Evolutionary conservation across 2,888 invertebrate genomes (phyloP).

Genomic region (Drosophila recens): DNA sequence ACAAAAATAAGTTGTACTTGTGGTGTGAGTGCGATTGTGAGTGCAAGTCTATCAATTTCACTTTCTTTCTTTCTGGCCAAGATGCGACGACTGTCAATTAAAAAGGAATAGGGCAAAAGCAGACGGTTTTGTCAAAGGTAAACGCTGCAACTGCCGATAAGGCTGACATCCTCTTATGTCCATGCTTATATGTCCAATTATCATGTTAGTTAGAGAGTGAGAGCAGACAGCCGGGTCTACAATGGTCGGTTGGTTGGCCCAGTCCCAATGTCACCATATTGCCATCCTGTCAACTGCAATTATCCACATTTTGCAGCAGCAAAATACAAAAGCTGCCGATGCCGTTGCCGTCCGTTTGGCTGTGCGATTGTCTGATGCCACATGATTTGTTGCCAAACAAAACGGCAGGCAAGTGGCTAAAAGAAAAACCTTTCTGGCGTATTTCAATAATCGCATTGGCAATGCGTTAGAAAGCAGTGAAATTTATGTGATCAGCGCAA

Average conservation of each 20-base stretch:
- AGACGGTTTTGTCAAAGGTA: constrained; percentile 53
- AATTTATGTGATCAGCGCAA: constrained; percentile 62
- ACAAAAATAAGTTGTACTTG: constrained; percentile 1
- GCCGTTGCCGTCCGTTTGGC: constrained; percentile 7
- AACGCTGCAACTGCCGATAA: constrained; percentile 8
- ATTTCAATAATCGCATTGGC: constrained; percentile 75
- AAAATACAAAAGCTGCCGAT: constrained; percentile 50
- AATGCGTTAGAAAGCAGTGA: constrained; percentile 77
- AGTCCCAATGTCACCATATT: constrained; percentile 63
- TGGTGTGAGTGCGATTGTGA: background rate
- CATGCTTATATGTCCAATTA: constrained; percentile 76
- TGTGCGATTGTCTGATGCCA: constrained; percentile 31
- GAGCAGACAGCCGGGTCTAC: constrained; percentile 61
- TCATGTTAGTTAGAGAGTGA: constrained; percentile 74
- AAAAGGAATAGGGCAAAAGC: constrained; percentile 66
- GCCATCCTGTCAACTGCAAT: constrained; percentile 68
- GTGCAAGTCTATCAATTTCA: constrained; percentile 65
- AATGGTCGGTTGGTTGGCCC: constrained; percentile 40
- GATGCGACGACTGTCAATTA: constrained; percentile 58
- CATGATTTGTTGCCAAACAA: constrained; percentile 69
- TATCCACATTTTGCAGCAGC: constrained; percentile 68
- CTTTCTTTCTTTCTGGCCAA: constrained; percentile 61
- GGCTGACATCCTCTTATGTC: constrained; percentile 57
- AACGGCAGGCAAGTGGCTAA: constrained; percentile 42
- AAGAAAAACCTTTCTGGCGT: constrained; percentile 69